Evolutionary conservation across 2,888 invertebrate species (phyloP).

Genomic region (Acleris holmiana): DNA sequence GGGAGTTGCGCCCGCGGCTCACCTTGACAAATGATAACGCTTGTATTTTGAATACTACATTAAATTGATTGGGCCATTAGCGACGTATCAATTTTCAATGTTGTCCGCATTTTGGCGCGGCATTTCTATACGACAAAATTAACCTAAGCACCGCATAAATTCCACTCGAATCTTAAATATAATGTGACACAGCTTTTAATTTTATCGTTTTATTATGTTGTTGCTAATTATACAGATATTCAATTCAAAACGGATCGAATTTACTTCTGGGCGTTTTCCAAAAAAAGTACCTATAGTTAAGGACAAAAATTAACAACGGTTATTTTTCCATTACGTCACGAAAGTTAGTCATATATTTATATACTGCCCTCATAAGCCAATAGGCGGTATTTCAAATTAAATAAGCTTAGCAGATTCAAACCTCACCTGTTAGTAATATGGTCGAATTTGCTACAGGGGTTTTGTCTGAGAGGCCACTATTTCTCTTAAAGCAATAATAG

Average conservation of each 20-base stretch:
- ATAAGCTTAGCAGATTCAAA: no score
- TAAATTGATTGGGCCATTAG: constrained; percentile 52
- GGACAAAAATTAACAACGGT: no score
- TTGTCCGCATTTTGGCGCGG: constrained; percentile 23
- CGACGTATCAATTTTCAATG: constrained; percentile 50
- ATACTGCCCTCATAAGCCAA: no score
- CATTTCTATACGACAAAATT: constrained; percentile 3
- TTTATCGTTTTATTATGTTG: constrained; percentile 24
- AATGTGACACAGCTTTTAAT: constrained; percentile 24
- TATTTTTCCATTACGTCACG: no score
- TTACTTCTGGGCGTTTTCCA: no score
- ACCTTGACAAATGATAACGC: constrained; percentile 32
- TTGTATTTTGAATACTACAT: constrained; percentile 51
- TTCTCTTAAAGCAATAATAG: no score
- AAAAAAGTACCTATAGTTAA: no score
- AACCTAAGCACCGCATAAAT: constrained; percentile 10
- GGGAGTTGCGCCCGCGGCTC: constrained; percentile 42
- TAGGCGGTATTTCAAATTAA: no score
- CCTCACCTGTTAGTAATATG: no score
- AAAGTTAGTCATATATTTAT: no score
- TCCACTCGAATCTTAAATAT: constrained; percentile 4
- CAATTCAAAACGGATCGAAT: constrained; percentile 18
- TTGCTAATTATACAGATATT: constrained; percentile 26
- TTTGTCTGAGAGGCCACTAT: no score
- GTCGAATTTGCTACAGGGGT: no score